Percentiles rank a stretch among this genome's conserved stretches.
phyloP scores from a whole-genome alignment of 2,888 invertebrate genomes.

The Lithodes maja region DNA sequence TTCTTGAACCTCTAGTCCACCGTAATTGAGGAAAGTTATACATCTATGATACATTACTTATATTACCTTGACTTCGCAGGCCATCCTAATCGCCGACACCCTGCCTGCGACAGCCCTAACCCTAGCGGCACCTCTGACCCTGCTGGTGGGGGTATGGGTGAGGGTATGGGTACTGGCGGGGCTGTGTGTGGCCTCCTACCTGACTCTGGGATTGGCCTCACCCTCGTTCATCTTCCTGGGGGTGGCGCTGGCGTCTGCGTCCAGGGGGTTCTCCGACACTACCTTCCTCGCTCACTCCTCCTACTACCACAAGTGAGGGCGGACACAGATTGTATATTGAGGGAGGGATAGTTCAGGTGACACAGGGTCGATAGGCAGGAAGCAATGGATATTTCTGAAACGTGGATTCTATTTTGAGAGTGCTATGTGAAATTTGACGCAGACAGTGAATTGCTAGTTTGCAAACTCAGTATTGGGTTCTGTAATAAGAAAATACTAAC shows the following conservation, averaged over 20 bases:
- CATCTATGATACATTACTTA: too few relatives aligned
- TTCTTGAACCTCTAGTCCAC: too few relatives aligned
- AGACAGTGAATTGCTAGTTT: too few relatives aligned
- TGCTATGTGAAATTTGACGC: too few relatives aligned
- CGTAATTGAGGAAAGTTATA: too few relatives aligned
- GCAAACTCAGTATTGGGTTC: too few relatives aligned
- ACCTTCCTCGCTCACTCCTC: slow-evolving; percentile 61
- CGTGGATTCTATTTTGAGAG: too few relatives aligned
- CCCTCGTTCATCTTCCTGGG: slow-evolving; percentile 56
- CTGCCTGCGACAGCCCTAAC: slow-evolving; percentile 62
- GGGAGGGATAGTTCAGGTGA: background rate
- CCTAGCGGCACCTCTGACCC: slow-evolving; percentile 51
- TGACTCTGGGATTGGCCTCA: slow-evolving; percentile 51
- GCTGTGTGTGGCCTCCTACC: slow-evolving; percentile 59
- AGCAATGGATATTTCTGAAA: too few relatives aligned
- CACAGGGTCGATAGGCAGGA: too few relatives aligned
- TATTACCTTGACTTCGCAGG: slow-evolving; percentile 21
- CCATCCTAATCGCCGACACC: slow-evolving; percentile 63
- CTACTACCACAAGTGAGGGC: slow-evolving; percentile 54
- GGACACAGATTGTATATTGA: background rate
- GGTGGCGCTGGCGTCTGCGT: slow-evolving; percentile 61
- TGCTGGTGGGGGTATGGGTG: slow-evolving; percentile 34
- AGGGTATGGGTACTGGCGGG: slow-evolving; percentile 46
- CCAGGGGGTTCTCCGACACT: slow-evolving; percentile 62
- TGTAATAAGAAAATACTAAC: too few relatives aligned